Evolutionary conservation across 2,888 invertebrate genomes (phyloP).

Genomic region (Leptopilina syphax): DNA sequence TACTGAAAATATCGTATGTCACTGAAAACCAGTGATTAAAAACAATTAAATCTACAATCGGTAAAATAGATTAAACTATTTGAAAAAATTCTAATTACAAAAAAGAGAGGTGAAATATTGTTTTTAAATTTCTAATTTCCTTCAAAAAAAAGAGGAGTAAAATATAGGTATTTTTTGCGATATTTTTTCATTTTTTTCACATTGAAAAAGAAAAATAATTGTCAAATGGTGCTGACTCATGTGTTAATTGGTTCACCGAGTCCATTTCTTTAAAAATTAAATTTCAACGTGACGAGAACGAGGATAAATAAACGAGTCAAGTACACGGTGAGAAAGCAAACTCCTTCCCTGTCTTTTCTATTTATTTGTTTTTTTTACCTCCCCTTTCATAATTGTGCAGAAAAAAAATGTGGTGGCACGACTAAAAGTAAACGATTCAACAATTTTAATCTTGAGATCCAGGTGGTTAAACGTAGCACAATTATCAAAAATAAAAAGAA

Average conservation of each 20-base stretch:
- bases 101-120: no score
- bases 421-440: background rate
- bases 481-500: background rate
- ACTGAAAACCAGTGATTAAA: no score
- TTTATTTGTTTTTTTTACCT: background rate
- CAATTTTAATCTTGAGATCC: background rate
- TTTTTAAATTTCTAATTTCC: no score
- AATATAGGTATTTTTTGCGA: no score
- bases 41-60: no score
- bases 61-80: no score
- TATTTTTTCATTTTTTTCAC: no score
- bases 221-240: background rate
- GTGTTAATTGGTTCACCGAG: background rate
- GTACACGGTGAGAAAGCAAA: background rate
- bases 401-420: background rate
- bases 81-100: no score
- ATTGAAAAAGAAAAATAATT: no score
- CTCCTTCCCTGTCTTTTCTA: background rate
- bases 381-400: background rate
- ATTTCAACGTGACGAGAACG: constrained; percentile 7
- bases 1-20: no score
- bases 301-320: background rate
- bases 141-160: no score
- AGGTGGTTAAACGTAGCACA: background rate
- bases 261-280: background rate